Evolutionary conservation across 2,888 invertebrate species (phyloP), one percentile per base, ranked within the genome.

Genomic region (Pterostichus madidus): DNA sequence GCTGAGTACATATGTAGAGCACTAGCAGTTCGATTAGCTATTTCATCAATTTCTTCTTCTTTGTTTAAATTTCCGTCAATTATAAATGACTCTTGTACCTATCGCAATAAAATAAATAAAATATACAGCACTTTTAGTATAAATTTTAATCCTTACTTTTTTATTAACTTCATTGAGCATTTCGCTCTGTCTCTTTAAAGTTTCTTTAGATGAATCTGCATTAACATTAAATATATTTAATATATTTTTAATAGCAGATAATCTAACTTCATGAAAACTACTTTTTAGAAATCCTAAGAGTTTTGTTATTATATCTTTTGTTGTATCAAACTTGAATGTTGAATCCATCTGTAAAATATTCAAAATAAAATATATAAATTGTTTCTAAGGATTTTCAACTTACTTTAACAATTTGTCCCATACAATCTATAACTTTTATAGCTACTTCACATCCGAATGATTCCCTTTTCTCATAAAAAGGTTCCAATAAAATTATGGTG

Each of bases 1-100:
- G 91, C 89, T 13, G 91, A 89, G 84, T 93, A 91, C 39, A 91
- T 91, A 73, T 94, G 92, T 15, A 94, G 88, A 6, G 93, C 91
- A 53, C 93, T 92, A 0, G 91, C 89, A 0, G 92, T 92, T 86
- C 93, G 90, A 84, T 93, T 93, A 0, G 90, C 89, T 0, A 90
- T 89, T 88, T 95, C 94, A 86, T 94, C 94, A 84, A 90, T 90
- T 73, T 91, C 85, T 85, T 92, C 89, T 49, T 90, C 88, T 80
- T 90, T 89, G 52, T 39, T 78, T 80, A 76, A 31, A 46, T 59
- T 75, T 46, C 35, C 61, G 1, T 13, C 49, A 8, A 82, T 35
- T 13, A 61, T 15, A 61, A 82, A 82, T 32, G 82, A 82, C 85
- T 87, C 85, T 5, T 85, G 64, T 81, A 86, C 87, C 88, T 89